Evolutionary conservation across 2,113 vertebrate species (phyloP), one percentile per base, ranked within the genome.

Genomic region (Sula dactylatra): DNA sequence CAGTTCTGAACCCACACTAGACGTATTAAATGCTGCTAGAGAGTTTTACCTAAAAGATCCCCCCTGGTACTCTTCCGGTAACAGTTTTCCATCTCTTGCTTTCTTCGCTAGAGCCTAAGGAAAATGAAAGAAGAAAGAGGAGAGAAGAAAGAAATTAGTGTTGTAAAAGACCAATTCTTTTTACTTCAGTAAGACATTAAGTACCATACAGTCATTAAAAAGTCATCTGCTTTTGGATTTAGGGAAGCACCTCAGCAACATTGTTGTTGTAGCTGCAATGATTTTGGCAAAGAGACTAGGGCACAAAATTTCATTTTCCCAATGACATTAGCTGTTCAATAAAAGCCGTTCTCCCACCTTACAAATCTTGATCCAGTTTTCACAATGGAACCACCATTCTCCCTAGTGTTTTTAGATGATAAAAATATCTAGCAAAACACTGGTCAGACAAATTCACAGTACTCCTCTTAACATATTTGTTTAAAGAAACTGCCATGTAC

Each of bases 41-140:
- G 24, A 78, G 47, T 91, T 81, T 98, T 99, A 99, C 99, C 99
- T 99, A 96, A 99, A 99, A 69, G 99, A 99, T 81, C 99, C 99
- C 83, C 99, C 99, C 96, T 99, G 99, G 94, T 99, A 99, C 90
- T 99, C 99, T 94, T 99, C 99, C 11, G 99, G 99, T 82, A 99
- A 97, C 73, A 99, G 97, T 89, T 99, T 99, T 82, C 99, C 99
- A 97, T 99, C 99, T 97, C 99, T 98, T 86, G 99, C 99, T 95
- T 99, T 99, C 97, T 99, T 99, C 61, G 99, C 99, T 69, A 99
- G 85, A 49, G 95, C 97, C 99, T 99, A 82, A 42, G 49, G 11
- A 92, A 96, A 95, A 89, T 12, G 11, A 17, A 97, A 89, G 31
- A 38, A 84, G 18, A 81, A 54, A 27, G 66, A 47, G 15, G 26